phyloP scores from a whole-genome alignment of 2,113 vertebrate genomes.

The Miniopterus natalensis region DNA sequence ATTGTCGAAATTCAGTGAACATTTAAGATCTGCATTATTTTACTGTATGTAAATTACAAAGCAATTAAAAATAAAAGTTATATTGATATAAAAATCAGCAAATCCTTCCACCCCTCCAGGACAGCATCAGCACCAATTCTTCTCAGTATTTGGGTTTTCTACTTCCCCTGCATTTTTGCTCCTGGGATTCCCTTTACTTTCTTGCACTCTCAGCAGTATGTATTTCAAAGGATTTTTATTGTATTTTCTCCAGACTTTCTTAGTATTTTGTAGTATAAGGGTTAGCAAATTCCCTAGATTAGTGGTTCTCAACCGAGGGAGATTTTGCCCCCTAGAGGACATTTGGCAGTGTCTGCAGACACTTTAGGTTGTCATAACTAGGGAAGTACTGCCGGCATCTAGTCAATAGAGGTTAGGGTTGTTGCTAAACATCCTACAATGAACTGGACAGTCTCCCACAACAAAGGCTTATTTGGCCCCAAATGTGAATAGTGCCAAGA shows the following conservation, averaged over 20 bases:
- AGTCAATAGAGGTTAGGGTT: neutral
- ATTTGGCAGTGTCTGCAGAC: neutral
- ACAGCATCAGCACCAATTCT: neutral
- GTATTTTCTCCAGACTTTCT: constrained; percentile 27
- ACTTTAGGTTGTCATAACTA: neutral
- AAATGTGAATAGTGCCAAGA: constrained; percentile 45
- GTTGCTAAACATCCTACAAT: neutral
- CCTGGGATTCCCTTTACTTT: neutral
- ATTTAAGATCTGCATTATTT: constrained; percentile 31
- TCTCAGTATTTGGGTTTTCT: neutral
- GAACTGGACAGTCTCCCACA: neutral
- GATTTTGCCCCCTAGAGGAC: constrained; percentile 22
- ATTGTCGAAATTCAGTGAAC: neutral
- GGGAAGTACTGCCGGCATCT: neutral
- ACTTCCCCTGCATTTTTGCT: neutral
- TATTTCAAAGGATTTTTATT: constrained; percentile 43
- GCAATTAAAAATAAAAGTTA: constrained; percentile 48
- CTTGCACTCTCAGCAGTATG: neutral
- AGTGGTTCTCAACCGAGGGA: constrained; percentile 25
- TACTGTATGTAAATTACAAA: neutral
- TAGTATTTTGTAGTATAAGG: neutral
- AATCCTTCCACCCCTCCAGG: neutral
- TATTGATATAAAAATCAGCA: constrained; percentile 19
- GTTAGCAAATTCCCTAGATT: constrained; percentile 36
- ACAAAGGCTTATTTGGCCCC: neutral